A percentile compares a stretch with the other conserved stretches of the same genome.
These are phyloP conservation scores for Pseudorhiza aurosa DNA, from an alignment of 30 jellyfish, hydroid and myxozoan species.

Conservation along the genomic window DNA sequence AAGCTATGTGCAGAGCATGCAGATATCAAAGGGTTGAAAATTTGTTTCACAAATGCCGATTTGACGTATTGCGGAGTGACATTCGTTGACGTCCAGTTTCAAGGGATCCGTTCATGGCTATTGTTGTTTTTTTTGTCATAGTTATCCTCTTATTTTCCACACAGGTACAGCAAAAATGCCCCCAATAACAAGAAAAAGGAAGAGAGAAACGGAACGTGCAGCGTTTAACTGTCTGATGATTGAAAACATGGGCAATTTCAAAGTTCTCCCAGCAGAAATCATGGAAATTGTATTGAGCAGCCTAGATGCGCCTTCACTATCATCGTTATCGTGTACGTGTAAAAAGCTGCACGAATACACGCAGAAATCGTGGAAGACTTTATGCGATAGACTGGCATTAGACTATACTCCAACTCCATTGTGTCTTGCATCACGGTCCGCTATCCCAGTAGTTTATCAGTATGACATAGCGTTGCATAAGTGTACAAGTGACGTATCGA, in stretches of 20 bases:
- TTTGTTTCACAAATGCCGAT: no score
- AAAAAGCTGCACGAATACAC: slow-evolving; percentile 45
- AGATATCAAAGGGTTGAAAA: no score
- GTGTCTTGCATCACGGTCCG: slow-evolving; percentile 60
- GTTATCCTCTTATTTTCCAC: no score
- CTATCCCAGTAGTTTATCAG: slow-evolving; percentile 10
- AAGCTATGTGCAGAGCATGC: no score
- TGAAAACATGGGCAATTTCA: slow-evolving; percentile 56
- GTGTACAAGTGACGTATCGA: slow-evolving; percentile 50
- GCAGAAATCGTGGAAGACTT: slow-evolving; percentile 34
- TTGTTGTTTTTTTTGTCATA: no score
- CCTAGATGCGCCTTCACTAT: slow-evolving; percentile 61
- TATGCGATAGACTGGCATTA: slow-evolving; percentile 38
- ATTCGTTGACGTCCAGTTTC: no score
- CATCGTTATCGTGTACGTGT: slow-evolving; percentile 66
- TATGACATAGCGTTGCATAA: slow-evolving; percentile 56
- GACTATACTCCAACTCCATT: slow-evolving; percentile 71
- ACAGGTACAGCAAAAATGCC: no score
- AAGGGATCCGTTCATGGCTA: no score
- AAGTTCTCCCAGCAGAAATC: slow-evolving; percentile 52
- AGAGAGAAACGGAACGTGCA: slow-evolving; percentile 62
- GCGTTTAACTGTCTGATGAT: slow-evolving; percentile 55
- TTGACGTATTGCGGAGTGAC: no score
- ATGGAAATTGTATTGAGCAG: slow-evolving; percentile 34
- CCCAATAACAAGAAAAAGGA: slow-evolving; percentile 69